These are phyloP conservation scores for Eurystomus glaucurus DNA, from an alignment of 2,797 vertebrate species.

Conservation along the genomic window DNA sequence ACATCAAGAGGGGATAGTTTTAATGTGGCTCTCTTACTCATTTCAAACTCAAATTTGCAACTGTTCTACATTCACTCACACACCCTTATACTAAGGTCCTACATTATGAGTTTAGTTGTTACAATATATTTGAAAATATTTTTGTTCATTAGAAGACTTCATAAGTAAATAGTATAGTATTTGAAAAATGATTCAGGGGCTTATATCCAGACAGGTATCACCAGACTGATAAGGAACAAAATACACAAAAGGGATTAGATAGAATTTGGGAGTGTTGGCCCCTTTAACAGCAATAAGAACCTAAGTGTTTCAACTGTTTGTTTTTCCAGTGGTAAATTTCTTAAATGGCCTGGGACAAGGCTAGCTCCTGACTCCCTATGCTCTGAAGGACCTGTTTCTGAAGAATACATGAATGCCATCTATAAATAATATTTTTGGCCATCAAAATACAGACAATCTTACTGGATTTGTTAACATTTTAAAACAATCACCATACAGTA, in stretches of 20 bases:
- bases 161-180: no score
- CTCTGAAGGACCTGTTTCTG: neutral
- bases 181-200: no score
- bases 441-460: neutral
- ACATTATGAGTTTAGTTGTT: no score
- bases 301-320: neutral
- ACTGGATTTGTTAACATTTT: neutral
- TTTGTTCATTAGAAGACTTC: no score
- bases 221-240: neutral
- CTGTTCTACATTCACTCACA: no score
- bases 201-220: no score
- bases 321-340: neutral
- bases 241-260: neutral
- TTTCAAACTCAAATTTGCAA: no score
- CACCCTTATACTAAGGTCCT: no score
- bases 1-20: no score
- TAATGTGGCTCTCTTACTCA: no score
- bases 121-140: no score
- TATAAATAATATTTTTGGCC: neutral
- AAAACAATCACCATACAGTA: neutral
- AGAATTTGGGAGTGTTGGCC: neutral
- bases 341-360: neutral
- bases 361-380: neutral
- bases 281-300: neutral
- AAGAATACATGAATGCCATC: fast-evolving